A percentile compares a stretch with the other conserved stretches of the same genome.
phyloP scores from a whole-genome alignment of 2,113 vertebrate genomes.

The Apus apus region DNA sequence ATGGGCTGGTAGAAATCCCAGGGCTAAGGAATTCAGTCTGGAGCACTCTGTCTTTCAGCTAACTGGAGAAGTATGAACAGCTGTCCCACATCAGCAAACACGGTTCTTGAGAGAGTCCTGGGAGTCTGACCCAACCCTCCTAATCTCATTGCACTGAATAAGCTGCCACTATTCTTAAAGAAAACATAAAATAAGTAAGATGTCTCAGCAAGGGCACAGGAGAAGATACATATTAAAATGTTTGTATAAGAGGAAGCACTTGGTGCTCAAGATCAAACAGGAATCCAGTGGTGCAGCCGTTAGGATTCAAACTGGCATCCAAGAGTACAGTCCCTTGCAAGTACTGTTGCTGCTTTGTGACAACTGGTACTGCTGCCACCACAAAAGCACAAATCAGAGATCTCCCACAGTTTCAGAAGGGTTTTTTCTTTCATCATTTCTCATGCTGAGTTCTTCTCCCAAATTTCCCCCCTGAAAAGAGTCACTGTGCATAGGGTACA shows the following conservation, averaged over 20 bases:
- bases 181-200: not conserved
- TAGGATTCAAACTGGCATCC: not conserved
- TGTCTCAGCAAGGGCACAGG: not conserved
- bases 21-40: not conserved
- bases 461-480: not conserved
- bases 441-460: not conserved
- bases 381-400: not conserved
- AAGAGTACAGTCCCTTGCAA: not conserved
- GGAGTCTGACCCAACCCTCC: not conserved
- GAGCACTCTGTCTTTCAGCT: not conserved
- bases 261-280: not conserved
- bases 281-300: not conserved
- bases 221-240: not conserved
- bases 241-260: not conserved
- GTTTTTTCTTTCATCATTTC: not conserved
- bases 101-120: fast-evolving
- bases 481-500: not conserved
- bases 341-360: not conserved
- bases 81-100: too few relatives aligned
- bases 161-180: not conserved
- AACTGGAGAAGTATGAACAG: not conserved
- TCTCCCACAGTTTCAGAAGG: not conserved
- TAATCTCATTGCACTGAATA: not conserved
- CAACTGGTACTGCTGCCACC: not conserved
- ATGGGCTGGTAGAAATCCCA: not conserved